Base-by-base conservation (phyloP, 2,888 invertebrate genomes). In the Matsumyia berberina region DNA sequence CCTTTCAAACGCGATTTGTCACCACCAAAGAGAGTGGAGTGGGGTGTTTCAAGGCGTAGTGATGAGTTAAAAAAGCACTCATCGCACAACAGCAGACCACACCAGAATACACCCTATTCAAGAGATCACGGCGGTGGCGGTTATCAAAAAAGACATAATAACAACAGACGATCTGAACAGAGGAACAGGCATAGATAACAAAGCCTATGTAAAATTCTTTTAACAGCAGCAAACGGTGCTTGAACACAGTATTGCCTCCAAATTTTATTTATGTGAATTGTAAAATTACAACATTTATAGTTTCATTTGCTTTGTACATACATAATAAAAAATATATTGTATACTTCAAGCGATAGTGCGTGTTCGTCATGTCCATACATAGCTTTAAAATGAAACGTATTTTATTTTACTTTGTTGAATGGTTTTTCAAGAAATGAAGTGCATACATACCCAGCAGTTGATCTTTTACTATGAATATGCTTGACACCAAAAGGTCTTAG, bases 101-200 rank as follows among this genome's bases (percentile, higher is more conserved):
- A 88, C 8, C 78, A 86, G 7, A 87, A 77, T 39, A 19, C 82
- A 1, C 88, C 87, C 5, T 88, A 88, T 17, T 69, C 74, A 4
- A 86, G 90, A 0, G 89, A 89, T 42, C 88, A 88, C 53, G 90
- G 83, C 0, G 51, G 86, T 8, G 86, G 88, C 1, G 87, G 87
- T 4, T 73, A 88, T 1, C 81, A 86, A 0, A 70, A 72, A 11
- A 60, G 60, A 29, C 69, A 70, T 24, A 81, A 79, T 39, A 88
- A 88, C 51, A 88, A 87, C 78, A 82, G 90, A 5, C 87, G 88
- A 7, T 88, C 90, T 0, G 88, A 90, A 19, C 89, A 90, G 31
- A 87, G 90, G 15, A 87, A 76, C 15, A 66, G 88, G 17, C 87
- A 88, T 19, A 86, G 88, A 78, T 74, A 86, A 57, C 81, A 53